Conservation (phyloP, 2,113 vertebrate genomes). For the Bothrops jararaca region DNA sequence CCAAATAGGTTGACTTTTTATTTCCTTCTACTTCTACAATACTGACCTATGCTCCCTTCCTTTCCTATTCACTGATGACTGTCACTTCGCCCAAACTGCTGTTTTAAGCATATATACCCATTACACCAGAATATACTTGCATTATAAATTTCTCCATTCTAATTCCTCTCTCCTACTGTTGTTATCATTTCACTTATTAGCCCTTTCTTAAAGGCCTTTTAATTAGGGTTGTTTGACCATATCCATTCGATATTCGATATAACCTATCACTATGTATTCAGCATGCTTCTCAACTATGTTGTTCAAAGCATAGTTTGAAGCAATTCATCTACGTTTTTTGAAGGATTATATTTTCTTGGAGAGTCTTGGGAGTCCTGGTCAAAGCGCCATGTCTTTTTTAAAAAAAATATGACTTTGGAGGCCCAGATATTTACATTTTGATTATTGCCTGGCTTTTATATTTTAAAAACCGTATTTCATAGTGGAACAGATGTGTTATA, state of each 20-base stretch:
- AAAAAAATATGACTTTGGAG: not conserved
- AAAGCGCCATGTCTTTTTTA: not conserved
- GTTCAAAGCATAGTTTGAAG: not conserved
- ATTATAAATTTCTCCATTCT: not conserved
- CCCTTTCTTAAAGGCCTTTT: not conserved
- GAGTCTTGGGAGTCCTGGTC: not conserved
- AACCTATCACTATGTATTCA: not conserved
- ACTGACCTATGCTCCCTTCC: not conserved
- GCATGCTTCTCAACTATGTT: not conserved
- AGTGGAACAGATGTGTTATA: conserved; percentile 16
- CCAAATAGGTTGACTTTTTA: not conserved
- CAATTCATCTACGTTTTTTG: accelerated
- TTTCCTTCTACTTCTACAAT: not conserved
- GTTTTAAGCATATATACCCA: not conserved
- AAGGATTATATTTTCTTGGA: not conserved
- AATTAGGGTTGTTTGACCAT: not conserved
- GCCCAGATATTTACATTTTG: not conserved
- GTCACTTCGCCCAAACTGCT: not conserved
- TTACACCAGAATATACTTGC: not conserved
- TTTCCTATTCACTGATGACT: not conserved
- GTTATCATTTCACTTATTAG: not conserved
- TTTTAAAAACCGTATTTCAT: conserved; percentile 14
- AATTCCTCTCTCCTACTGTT: too few species aligned
- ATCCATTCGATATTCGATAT: not conserved
- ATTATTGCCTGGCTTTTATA: not conserved